phyloP scores from a whole-genome alignment of 1,140 invertebrate genomes.

The Gonatopus flavifemur region DNA sequence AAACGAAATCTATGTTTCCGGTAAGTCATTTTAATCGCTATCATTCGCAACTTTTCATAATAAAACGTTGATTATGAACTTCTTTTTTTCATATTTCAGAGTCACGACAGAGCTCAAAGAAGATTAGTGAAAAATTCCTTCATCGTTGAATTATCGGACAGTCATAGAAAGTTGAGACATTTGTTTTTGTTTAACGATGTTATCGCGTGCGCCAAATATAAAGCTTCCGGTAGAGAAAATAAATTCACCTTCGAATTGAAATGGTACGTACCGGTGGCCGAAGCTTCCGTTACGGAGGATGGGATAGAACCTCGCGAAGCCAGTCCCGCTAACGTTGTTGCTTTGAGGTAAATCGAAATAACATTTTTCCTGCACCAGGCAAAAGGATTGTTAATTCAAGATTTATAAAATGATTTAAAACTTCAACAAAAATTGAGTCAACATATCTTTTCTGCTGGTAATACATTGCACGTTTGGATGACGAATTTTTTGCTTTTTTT shows the following conservation, averaged over 20 bases:
- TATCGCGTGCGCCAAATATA: constrained; percentile 93
- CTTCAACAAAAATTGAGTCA: no score
- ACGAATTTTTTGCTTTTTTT: background rate
- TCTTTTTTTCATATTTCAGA: constrained; percentile 61
- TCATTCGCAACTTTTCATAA: no score
- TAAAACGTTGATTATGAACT: no score
- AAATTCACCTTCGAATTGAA: constrained; percentile 91
- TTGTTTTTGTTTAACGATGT: constrained; percentile 94
- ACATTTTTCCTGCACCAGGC: no score
- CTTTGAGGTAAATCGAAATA: constrained; percentile 62
- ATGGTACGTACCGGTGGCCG: constrained; percentile 85
- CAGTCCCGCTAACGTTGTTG: constrained; percentile 79
- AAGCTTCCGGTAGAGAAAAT: constrained; percentile 79
- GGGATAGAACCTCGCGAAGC: constrained; percentile 69
- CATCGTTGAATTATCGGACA: constrained; percentile 87
- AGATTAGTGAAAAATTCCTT: constrained; percentile 93
- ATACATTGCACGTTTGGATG: background rate
- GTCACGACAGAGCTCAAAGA: constrained; percentile 76
- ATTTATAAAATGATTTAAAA: no score
- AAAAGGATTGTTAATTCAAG: no score
- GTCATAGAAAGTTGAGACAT: constrained; percentile 86
- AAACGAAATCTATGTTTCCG: constrained; percentile 80
- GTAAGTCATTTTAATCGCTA: constrained; percentile 57
- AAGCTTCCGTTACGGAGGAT: constrained; percentile 73
- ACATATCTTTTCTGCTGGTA: no score